phyloP scores from a whole-genome alignment of 1,140 invertebrate species.

The Danaus melanippus region DNA sequence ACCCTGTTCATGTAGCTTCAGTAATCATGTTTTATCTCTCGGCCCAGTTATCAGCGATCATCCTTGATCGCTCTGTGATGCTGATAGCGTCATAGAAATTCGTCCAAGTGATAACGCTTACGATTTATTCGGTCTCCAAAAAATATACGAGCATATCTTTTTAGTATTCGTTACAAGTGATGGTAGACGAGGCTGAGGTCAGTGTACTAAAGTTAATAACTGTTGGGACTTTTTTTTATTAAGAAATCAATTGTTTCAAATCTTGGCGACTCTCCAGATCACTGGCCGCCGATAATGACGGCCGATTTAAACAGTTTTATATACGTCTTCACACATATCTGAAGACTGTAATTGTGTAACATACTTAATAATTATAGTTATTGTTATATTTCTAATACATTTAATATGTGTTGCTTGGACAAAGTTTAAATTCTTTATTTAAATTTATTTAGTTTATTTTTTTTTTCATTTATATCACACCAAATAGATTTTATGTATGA shows the following conservation, averaged over 20 bases:
- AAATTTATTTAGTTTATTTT: too few species aligned
- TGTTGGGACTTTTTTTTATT: constrained; percentile 6
- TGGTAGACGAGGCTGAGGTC: constrained; percentile 35
- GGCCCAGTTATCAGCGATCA: constrained; percentile 35
- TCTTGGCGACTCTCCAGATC: constrained; percentile 22
- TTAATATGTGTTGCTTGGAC: too few species aligned
- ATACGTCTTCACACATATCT: background rate
- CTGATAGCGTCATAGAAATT: constrained; percentile 22
- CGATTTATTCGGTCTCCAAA: background rate
- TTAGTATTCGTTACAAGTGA: constrained; percentile 12
- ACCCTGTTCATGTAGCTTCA: too few species aligned
- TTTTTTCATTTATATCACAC: too few species aligned
- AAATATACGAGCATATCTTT: background rate
- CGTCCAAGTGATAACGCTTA: constrained; percentile 5
- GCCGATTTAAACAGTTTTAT: constrained; percentile 18
- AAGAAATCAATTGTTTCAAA: constrained; percentile 15
- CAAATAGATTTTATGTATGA: too few species aligned
- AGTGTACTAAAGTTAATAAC: constrained; percentile 25
- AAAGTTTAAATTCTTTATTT: too few species aligned
- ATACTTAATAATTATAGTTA: background rate
- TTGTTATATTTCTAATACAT: too few species aligned
- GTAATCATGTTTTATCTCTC: constrained; percentile 23
- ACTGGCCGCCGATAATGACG: constrained; percentile 19
- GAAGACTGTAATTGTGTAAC: constrained; percentile 21
- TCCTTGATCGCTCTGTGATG: constrained; percentile 32